Base-by-base conservation (phyloP, 2,113 vertebrate genomes). In the Solea solea region DNA sequence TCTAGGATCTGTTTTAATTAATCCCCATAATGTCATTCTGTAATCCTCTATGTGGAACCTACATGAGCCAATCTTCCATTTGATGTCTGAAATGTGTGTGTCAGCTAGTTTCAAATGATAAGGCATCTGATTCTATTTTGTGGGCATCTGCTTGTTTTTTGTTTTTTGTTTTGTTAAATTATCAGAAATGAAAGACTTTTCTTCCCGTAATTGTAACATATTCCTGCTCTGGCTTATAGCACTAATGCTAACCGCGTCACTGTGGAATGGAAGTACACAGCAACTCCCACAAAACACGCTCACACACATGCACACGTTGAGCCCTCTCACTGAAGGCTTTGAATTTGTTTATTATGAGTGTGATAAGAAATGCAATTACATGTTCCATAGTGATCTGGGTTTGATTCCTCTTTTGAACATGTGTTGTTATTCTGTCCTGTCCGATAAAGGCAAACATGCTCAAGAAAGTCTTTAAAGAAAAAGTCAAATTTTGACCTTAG, bases 101-200 rank as follows among this genome's bases (percentile, higher is more conserved):
- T 87, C 72, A 81, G 72, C 62, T 73, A 63, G 39, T 51, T 71
- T 65, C 4, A 5, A 58, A 73, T 55, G 40, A 66, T 49, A 56
- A 82, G 81, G 48, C 75, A 79, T 75, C 78, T 78, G 61, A 82
- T 84, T 83, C 53, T 70, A 63, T 53, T 83, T 85, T 50, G 62
- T 79, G 72, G 16, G 81, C 84, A 87, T 82, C 82, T 88, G 77
- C 73, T 78, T 82, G 64, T 82, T n/a, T 40, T 27, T 55, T 15
- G n/a, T n/a, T 21, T 21, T 40, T 79, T 86, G 85, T 79, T 62
- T 82, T 84, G 84, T 92, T 88, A 89, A 84, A 90, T 90, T 74
- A 63, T 84, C 80, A 71, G 79, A 82, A 85, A 83, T 92, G 81
- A 94, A 92, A 90, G 88, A 76, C 52, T 81, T 65, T 42, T 82